Evolutionary conservation across 2,113 vertebrate species (phyloP).

Genomic region (Carlito syrichta): DNA sequence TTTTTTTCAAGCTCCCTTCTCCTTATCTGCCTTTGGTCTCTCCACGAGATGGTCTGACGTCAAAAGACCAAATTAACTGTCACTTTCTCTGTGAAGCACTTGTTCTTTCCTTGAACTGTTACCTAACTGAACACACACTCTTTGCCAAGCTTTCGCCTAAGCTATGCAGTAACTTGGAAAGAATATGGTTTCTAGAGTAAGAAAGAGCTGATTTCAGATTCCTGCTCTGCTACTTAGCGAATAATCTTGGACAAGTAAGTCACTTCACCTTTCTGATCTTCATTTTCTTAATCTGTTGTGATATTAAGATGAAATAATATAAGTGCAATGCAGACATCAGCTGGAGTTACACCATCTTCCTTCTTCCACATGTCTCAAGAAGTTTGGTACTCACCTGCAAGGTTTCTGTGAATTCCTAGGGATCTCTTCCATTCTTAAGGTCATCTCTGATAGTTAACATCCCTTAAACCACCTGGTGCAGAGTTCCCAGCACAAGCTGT

Average conservation of each 20-base stretch:
- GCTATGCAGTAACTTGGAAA: background rate
- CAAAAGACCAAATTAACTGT: background rate
- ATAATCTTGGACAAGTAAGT: background rate
- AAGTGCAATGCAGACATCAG: background rate
- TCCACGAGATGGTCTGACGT: background rate
- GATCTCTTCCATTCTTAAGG: background rate
- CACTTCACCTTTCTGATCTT: background rate
- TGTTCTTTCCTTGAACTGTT: background rate
- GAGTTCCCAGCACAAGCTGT: background rate
- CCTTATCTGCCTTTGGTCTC: background rate
- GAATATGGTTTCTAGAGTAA: conserved; percentile 16
- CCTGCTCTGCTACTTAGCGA: background rate
- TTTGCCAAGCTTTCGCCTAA: background rate
- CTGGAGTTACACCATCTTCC: background rate
- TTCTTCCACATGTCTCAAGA: background rate
- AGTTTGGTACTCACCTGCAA: background rate
- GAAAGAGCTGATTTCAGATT: background rate
- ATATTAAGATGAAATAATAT: background rate
- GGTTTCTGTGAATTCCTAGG: background rate
- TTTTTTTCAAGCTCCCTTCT: conserved; percentile 6
- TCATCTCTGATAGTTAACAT: background rate
- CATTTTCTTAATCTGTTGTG: background rate
- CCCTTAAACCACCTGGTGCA: background rate
- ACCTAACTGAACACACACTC: background rate
- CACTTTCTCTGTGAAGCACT: background rate